Evolutionary conservation across 2,888 invertebrate genomes (phyloP).

Genomic region (Portevinia maculata): DNA sequence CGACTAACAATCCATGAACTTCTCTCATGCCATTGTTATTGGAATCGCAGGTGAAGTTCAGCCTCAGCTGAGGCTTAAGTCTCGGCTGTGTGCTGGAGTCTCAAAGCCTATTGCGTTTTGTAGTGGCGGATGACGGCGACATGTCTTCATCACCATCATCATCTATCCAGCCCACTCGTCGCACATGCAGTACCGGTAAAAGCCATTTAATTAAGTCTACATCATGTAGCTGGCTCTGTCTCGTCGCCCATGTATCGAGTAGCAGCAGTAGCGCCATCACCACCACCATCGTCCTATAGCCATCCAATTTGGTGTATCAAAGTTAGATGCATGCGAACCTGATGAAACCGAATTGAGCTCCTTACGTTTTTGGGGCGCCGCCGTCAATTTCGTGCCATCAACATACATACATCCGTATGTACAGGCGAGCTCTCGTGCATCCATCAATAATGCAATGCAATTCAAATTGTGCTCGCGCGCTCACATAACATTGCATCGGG

Average conservation of each 20-base stretch:
- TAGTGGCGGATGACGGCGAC: constrained; percentile 19
- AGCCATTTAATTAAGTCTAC: constrained; percentile 77
- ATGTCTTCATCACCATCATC: constrained; percentile 35
- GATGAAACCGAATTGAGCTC: constrained; percentile 68
- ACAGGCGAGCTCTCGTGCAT: constrained; percentile 12
- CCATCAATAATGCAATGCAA: constrained; percentile 72
- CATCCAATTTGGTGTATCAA: constrained; percentile 73
- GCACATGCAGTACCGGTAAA: constrained; percentile 76
- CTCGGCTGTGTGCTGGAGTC: not conserved
- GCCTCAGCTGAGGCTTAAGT: too few species aligned
- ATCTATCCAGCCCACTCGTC: constrained; percentile 68
- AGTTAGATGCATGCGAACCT: constrained; percentile 67
- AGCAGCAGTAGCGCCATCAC: constrained; percentile 53
- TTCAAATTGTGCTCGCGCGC: constrained; percentile 65
- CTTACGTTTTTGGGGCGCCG: constrained; percentile 67
- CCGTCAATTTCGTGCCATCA: constrained; percentile 2
- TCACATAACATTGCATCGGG: constrained; percentile 31
- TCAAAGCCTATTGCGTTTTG: constrained; percentile 41
- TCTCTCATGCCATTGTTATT: constrained; percentile 18
- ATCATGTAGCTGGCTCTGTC: constrained; percentile 73
- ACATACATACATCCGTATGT: constrained; percentile 2
- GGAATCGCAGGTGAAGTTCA: constrained; percentile 39
- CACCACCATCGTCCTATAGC: constrained; percentile 39
- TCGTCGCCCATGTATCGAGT: constrained; percentile 58
- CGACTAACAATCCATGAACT: constrained; percentile 58